phyloP scores from a whole-genome alignment of 2,797 vertebrate species.

The Acestrorhynchus altus region DNA sequence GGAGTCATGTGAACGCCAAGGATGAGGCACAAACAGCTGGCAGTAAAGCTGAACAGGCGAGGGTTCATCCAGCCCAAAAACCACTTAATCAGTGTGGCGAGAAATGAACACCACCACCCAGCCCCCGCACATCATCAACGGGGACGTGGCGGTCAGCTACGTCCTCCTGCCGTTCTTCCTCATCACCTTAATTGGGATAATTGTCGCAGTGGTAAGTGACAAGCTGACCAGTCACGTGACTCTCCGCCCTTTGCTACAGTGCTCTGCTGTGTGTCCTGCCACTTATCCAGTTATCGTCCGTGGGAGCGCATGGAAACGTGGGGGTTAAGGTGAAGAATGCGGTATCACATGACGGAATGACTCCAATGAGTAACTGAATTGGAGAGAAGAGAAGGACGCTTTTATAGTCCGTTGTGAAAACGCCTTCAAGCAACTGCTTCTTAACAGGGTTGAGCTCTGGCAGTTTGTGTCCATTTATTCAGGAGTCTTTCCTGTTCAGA shows the following conservation, averaged over 20 bases:
- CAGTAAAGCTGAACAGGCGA: conserved; percentile 61
- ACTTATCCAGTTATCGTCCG: background rate
- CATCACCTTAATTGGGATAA: conserved; percentile 86
- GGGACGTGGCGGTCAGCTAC: conserved; percentile 84
- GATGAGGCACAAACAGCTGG: conserved; percentile 74
- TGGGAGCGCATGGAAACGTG: background rate
- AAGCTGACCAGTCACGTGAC: background rate
- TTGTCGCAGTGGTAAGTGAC: conserved; percentile 87
- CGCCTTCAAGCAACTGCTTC: background rate
- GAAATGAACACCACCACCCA: conserved; percentile 87
- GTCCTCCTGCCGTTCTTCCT: conserved; percentile 91
- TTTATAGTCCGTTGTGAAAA: conserved; percentile 18
- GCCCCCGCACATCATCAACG: conserved; percentile 71
- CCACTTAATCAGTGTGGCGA: conserved; percentile 26
- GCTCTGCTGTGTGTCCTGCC: too few species aligned
- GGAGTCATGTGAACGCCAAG: conserved; percentile 79
- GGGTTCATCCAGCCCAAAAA: background rate
- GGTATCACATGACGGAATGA: conserved; percentile 42
- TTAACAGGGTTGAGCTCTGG: background rate
- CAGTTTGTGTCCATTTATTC: background rate
- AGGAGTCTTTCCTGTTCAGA: background rate
- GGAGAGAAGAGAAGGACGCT: conserved; percentile 16
- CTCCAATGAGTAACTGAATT: conserved; percentile 20
- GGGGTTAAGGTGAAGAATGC: conserved; percentile 32
- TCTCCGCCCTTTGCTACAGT: background rate